A percentile compares a stretch with the other conserved stretches of the same genome.
phyloP scores from a whole-genome alignment of 2,888 invertebrate genomes.

The Orchesellides sinensis region DNA sequence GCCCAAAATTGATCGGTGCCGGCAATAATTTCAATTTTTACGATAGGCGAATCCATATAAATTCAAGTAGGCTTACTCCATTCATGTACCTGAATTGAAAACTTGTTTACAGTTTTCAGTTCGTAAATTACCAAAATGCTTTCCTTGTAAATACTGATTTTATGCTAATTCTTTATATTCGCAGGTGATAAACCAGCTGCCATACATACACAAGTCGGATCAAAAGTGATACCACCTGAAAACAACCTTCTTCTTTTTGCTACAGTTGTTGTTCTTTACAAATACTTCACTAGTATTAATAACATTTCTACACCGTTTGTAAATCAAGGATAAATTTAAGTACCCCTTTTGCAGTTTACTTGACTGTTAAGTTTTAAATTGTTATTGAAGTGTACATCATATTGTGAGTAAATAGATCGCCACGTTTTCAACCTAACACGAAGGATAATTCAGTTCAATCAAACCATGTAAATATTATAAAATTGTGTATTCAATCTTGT shows the following conservation, averaged over 20 bases:
- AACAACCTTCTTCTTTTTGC: constrained; percentile 2
- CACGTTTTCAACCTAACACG: too few relatives aligned
- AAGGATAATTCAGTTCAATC: too few relatives aligned
- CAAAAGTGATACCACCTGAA: constrained; percentile 59
- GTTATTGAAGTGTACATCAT: too few relatives aligned
- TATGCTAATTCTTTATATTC: constrained; percentile 21
- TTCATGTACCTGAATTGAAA: background rate
- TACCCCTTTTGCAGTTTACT: background rate
- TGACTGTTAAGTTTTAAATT: too few relatives aligned
- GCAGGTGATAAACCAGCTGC: constrained; percentile 74
- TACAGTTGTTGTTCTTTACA: background rate
- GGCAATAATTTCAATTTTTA: background rate
- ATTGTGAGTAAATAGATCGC: too few relatives aligned
- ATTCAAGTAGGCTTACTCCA: background rate
- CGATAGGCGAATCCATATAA: background rate
- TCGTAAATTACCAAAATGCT: background rate
- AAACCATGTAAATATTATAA: too few relatives aligned
- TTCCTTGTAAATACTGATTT: background rate
- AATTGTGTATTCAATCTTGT: too few relatives aligned
- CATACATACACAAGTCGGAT: constrained; percentile 71
- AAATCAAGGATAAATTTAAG: background rate
- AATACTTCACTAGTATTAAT: background rate
- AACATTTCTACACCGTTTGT: too few relatives aligned
- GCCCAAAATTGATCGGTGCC: background rate
- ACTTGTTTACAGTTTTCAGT: background rate